Base-by-base conservation (phyloP, 2,113 vertebrate genomes). In the Pygoscelis antarcticus region DNA sequence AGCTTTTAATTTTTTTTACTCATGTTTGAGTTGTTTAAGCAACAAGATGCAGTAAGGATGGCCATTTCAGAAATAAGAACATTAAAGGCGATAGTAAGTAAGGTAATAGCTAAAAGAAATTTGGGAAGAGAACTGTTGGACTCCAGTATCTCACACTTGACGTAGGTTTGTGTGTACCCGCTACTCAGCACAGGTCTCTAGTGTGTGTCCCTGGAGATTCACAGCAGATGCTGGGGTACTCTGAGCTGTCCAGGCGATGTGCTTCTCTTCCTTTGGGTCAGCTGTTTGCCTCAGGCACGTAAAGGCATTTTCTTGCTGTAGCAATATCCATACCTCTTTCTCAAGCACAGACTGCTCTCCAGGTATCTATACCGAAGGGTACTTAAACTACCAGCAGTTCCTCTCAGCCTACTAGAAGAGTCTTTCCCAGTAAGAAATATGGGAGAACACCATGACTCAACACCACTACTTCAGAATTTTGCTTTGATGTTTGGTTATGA, bases 161-260 rank as follows among this genome's bases (percentile, higher is more conserved):
- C 5, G 2, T 27, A 61, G 20, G 51, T n/a, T 71, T 85, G 27
- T 44, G 44, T 49, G 27, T 54, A 92, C 15, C n/a, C 64, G 38
- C 23, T 55, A 34, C 15, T 34, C 29, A 61, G 69, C 4, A 1
- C 1, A 65, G 51, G 42, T 79, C 36, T 15, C 36, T 61, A 65
- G 23, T 22, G 26, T 36, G 58, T 52, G 29, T 25, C 42, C 21
- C 29, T 66, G 11, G 55, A 58, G 61, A 70, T 65, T 61, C 36
- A 52, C 0, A 0, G 62, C 22, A 49, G 57, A 51, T 51, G 21
- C 16, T 54, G 13, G 49, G 22, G 30, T 58, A 19, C 55, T 80
- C 55, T 14, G 21, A 64, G 38, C 15, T 29, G 44, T 36, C 30
- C 44, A 66, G 51, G n/a, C 1, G 0, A 58, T 0, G 0, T 15